Evolutionary conservation across 2,797 vertebrate genomes (phyloP).

Genomic region (Labeo calbasu): DNA sequence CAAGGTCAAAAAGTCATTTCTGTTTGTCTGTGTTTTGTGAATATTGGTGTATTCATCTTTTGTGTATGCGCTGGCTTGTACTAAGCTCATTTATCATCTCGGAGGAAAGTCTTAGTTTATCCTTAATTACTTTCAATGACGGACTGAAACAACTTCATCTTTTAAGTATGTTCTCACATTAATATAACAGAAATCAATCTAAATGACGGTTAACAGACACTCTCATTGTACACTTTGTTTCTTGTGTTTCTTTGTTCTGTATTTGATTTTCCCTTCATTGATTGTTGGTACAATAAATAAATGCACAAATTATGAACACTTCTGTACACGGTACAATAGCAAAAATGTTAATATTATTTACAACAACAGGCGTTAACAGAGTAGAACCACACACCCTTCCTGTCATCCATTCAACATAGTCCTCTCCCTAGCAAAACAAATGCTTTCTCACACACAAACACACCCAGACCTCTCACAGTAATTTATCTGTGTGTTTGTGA

Average conservation of each 20-base stretch:
- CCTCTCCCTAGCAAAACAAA: constrained; percentile 31
- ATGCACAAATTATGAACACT: neutral
- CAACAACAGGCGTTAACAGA: constrained; percentile 3
- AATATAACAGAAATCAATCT: constrained; percentile 14
- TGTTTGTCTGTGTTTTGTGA: neutral
- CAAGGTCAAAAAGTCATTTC: constrained; percentile 6
- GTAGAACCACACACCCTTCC: constrained; percentile 11
- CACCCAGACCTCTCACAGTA: constrained; percentile 10
- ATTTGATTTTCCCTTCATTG: neutral
- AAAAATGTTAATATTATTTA: neutral
- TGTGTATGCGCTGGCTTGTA: neutral
- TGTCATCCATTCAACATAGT: constrained; percentile 10
- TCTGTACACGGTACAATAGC: neutral
- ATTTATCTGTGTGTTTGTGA: constrained; percentile 50
- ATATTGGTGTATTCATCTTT: neutral
- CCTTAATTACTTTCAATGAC: neutral
- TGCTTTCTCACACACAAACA: constrained; percentile 17
- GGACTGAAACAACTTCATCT: constrained; percentile 11
- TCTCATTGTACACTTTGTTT: neutral
- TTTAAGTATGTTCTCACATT: constrained; percentile 10
- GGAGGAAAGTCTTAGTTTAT: constrained; percentile 13
- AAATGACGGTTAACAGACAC: neutral
- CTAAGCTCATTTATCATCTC: neutral
- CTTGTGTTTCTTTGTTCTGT: neutral
- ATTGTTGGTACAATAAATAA: constrained; percentile 2